Evolutionary conservation across 2,797 vertebrate genomes (phyloP), one percentile per base, ranked within the genome.

Genomic region (Cyprinella venusta): DNA sequence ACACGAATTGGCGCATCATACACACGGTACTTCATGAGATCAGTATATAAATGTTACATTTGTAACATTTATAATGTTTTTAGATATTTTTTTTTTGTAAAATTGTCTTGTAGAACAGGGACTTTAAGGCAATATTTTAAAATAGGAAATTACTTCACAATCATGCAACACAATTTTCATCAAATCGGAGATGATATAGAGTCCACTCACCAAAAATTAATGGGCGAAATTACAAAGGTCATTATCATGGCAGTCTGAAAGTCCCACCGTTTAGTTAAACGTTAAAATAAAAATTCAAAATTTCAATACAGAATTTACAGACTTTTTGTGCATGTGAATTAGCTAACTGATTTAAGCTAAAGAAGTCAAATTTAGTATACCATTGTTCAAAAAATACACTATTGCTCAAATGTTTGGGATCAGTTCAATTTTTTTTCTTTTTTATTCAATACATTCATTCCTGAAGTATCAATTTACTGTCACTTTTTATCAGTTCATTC

Each of bases 141-240:
- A 65, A 65, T 9, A 65, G 3, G 26, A 16, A 19, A 16, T 19
- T 30, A 4, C 16, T 36, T 38, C 21, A n/a, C 21, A 69, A n/a
- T 42, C 33, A 38, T 16, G 54, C 65, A 54, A 45, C 42, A 12
- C 19, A 3, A n/a, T n/a, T 54, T 54, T 33, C 30, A 42, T 75
- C 77, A 69, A 64, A 56, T 83, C 63, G 26, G 69, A 83, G 38
- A 70, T 8, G 16, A 67, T 8, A 30, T 61, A 38, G n/a, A 45
- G 50, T 52, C 16, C 16, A 52, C 50, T 52, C 40, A 45, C 50
- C 9, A 13, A 61, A n/a, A 61, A 61, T n/a, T 4, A 4, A 61
- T 26, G n/a, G n/a, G 5, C 13, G 59, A 61, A 61, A 61, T 61
- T 12, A 0, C 10, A 61, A 61, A 26, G 12, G 5, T 54, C 7